Base-by-base conservation (phyloP, 2,888 invertebrate genomes). In the Stratiomys singularior region DNA sequence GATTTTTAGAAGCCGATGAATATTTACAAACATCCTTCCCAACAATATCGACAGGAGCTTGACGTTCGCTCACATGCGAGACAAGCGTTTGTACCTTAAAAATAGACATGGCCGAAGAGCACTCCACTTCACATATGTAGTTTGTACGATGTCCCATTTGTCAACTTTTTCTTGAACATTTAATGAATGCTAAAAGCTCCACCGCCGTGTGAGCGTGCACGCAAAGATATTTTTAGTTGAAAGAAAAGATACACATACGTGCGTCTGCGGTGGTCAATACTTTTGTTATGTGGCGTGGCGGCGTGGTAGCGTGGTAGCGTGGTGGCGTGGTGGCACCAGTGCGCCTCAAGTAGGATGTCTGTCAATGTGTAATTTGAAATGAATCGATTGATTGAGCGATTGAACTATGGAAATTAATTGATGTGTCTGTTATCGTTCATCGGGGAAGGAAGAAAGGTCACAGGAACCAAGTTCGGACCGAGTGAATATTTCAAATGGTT, bases 371-470 rank as follows among this genome's bases (percentile, higher is more conserved):
- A 60, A 25, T 60, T 60, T 60, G 9, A 15, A 60, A 60, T 60
- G 5, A 60, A 60, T 25, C 25, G 60, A 60, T 23, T 60, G 60
- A 21, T 60, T 60, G 60, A 60, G 23, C 18, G 60, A 60, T 60
- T 60, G 60, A 21, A 60, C 11, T 37, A 37, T 60, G 60, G 25
- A 21, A 25, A 60, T 60, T 60, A 21, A 60, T 60, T 52, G 52
- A 52, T 52, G 52, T 52, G 52, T 52, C 15, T 52, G 37, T 37
- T 37, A 37, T 37, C 37, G 3, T 3, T 9, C 37, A 37, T 37
- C 5, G 9, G 9, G 37, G 37, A 9, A 37, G 9, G 37, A 37
- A 37, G 37, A 9, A 37, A 37, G 9, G 3, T 9, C 3, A 37
- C 9, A 3, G 37, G 9, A 5, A 37, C 37, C 37, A 37, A 37